Evolutionary conservation across 2,888 invertebrate species (phyloP), one percentile per base, ranked within the genome.

Genomic region (Oscheius sp.): DNA sequence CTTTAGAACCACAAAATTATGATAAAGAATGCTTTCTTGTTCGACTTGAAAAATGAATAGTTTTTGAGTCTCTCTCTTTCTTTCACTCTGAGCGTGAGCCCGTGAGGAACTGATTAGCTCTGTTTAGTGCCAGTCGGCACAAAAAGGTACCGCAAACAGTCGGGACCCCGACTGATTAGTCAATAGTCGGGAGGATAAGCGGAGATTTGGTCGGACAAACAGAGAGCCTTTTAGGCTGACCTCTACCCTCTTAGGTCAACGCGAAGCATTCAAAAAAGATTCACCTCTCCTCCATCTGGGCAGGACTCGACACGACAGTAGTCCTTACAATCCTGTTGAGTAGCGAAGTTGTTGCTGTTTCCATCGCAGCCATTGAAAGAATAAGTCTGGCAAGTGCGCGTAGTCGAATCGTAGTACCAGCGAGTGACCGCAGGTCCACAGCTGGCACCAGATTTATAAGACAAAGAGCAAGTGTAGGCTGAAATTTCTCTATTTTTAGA

Each of bases 301-400:
- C 85, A 85, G 20, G 81, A 79, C 68, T 85, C 85, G 20, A 86
- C 86, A 23, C 84, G 70, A 70, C 86, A 86, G 72, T 86, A 86
- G 50, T 86, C 85, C 61, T 85, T 83, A 70, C 86, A 86, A 68
- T 86, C 86, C 73, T 79, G 79, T 69, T 82, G 79, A 0, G 81
- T 82, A 53, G 82, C 82, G 58, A 83, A 82, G 73, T 86, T 86
- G 73, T 86, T 86, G 52, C 80, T 79, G 75, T 86, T 86, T 65
- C 86, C 86, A 58, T 86, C 86, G 66, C 86, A 86, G 6, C 86
- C 86, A 58, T 84, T 84, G 80, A 85, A 86, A 1, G 82, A 82
- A 72, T 80, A 85, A 1, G 86, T 84, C 69, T 74, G 73, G 48
- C 77, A 73, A 17, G 78, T 80, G 25, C 80, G 52, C 10, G 72